Conservation (phyloP, 2,888 invertebrate genomes). For the Microctonus hyperodae region DNA sequence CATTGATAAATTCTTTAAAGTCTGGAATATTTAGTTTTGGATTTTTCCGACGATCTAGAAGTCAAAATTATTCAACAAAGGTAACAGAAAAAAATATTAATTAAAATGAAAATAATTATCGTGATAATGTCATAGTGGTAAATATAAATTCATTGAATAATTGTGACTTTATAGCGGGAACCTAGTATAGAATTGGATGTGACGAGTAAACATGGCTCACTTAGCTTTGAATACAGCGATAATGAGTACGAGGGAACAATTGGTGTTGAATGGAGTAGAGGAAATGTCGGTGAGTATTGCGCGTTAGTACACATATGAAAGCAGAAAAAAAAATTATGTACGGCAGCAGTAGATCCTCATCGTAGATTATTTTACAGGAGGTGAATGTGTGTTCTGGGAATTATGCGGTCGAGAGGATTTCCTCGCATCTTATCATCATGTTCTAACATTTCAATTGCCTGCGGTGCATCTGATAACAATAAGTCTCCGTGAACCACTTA, state of each 20-base stretch:
- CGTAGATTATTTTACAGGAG: slow-evolving; percentile 52
- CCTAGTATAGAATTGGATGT: slow-evolving; percentile 69
- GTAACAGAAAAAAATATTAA: slow-evolving; percentile 39
- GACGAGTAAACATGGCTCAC: slow-evolving; percentile 68
- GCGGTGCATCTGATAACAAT: slow-evolving; percentile 73
- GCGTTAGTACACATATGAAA: neutral
- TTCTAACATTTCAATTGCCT: slow-evolving; percentile 65
- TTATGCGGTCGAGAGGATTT: slow-evolving; percentile 80
- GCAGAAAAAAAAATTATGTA: neutral
- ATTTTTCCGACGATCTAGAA: slow-evolving; percentile 69
- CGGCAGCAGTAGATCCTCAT: slow-evolving; percentile 11
- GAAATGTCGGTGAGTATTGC: slow-evolving; percentile 54
- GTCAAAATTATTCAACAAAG: slow-evolving; percentile 56
- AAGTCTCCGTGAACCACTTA: slow-evolving; percentile 72
- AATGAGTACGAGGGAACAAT: slow-evolving; percentile 60
- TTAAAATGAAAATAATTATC: neutral
- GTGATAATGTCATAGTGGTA: neutral
- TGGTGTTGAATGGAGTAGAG: slow-evolving; percentile 59
- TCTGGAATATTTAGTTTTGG: slow-evolving; percentile 72
- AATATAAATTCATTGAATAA: slow-evolving; percentile 8
- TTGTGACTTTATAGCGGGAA: slow-evolving; percentile 60
- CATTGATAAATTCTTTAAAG: slow-evolving; percentile 72
- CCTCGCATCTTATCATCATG: slow-evolving; percentile 75
- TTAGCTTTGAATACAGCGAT: slow-evolving; percentile 67
- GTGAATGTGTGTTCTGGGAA: slow-evolving; percentile 73